phyloP scores from a whole-genome alignment of 2,888 invertebrate genomes.

The Parnassius orleans region DNA sequence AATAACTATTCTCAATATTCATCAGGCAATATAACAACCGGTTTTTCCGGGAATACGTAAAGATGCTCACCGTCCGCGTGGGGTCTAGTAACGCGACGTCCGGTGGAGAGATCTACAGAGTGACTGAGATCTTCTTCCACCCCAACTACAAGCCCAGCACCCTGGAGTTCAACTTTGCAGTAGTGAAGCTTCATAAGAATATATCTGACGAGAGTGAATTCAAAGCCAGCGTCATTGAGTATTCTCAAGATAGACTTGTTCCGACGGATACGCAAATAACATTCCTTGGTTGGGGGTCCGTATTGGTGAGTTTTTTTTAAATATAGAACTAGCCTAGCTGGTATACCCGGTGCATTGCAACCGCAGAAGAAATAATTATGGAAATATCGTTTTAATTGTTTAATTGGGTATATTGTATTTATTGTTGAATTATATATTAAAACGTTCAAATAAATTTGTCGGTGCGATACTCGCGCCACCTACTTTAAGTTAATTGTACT shows the following conservation, averaged over 20 bases:
- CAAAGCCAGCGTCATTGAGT: conserved; percentile 42
- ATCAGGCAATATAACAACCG: conserved; percentile 71
- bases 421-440: too few species aligned
- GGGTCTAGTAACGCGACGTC: conserved; percentile 64
- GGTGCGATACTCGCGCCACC: too few species aligned
- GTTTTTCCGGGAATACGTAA: conserved; percentile 71
- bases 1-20: conserved; percentile 1
- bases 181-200: conserved; percentile 58
- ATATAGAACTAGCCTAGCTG: too few species aligned
- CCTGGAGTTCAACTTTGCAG: conserved; percentile 65
- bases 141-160: conserved; percentile 71
- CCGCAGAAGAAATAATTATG: too few species aligned
- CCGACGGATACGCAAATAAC: conserved; percentile 53
- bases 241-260: conserved; percentile 43
- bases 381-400: too few species aligned
- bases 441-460: too few species aligned
- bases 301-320: conserved; percentile 49
- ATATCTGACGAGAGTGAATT: conserved; percentile 41
- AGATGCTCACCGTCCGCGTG: conserved; percentile 64
- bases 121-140: conserved; percentile 68
- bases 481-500: too few species aligned
- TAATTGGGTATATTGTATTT: too few species aligned
- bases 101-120: conserved; percentile 57
- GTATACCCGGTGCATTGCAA: too few species aligned
- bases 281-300: conserved; percentile 72